Evolutionary conservation across 1,140 invertebrate genomes (phyloP), one percentile per base, ranked within the genome.

Genomic region (Drosophila nasuta): DNA sequence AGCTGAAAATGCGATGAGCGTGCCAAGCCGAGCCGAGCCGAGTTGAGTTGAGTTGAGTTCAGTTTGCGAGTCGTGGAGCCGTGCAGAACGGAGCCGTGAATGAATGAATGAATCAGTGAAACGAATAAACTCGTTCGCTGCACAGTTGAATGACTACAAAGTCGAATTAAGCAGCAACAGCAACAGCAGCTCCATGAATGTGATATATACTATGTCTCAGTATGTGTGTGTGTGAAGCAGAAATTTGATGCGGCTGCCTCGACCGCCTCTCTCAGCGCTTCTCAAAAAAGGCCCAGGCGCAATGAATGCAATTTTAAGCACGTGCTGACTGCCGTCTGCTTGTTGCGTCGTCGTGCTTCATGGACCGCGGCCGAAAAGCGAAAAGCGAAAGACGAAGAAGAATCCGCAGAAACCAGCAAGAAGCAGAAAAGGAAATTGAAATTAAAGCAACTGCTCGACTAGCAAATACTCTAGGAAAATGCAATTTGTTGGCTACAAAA

Each of bases 281-380:
- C 72, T 70, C 58, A 65, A 11, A 56, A 56, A 35, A 20, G 33
- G 33, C 13, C 11, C 6, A 70, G 56, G 56, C 65, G 62, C 72
- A 81, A 70, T 82, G 60, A 81, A 81, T 85, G 81, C 81, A 85
- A 83, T 85, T 83, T 83, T 80, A 85, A 83, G 77, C 81, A 83
- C 81, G 81, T 85, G 81, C 81, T 77, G 68, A 62, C 51, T 57
- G 68, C 68, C 71, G 17, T 13, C 73, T 48, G 73, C 28, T 48
- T 38, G 59, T 15, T 45, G 38, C 51, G 33, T 60, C 66, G 80
- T 82, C 60, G 76, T 79, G 81, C 77, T 83, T 30, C 81, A 80
- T 77, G 77, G 68, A 83, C 81, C 81, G 69, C 73, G 73, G 64
- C 73, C 67, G 60, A 83, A 77, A 82, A 75, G 54, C 67, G 60